Evolutionary conservation across 2,888 invertebrate genomes (phyloP), one percentile per base, ranked within the genome.

Genomic region (Acleris emargana): DNA sequence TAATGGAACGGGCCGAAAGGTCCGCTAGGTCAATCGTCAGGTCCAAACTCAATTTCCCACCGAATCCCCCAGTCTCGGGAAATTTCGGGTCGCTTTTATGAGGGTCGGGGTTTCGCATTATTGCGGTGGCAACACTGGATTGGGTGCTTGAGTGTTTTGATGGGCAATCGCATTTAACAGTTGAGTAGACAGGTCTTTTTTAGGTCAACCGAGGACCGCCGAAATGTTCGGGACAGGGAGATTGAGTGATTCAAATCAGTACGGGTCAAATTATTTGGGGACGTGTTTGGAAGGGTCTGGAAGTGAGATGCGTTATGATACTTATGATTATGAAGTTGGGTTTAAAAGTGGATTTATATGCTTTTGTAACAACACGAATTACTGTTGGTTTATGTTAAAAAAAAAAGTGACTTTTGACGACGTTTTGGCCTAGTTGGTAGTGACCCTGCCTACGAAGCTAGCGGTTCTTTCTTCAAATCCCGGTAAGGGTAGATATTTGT

Each of bases 81-180:
- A 58, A 55, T 60, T 59, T 59, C 60, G 57, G 62, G 25, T 57
- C 54, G 22, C n/a, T 47, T 64, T 64, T 64, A 64, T 47, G 64
- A 54, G 64, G 64, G 58, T 53, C 58, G 32, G 55, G 49, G 55
- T 47, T 38, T 49, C 38, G 54, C 45, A 32, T 62, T 49, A 64
- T 64, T 64, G 59, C 59, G 49, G 53, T 47, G 58, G 64, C 59
- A 64, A 53, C 54, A 61, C 66, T 51, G 62, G 50, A 66, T 66
- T 57, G 60, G 57, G 66, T 66, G 66, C 55, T 38, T 61, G 55
- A 66, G 66, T 66, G 57, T 66, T 66, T 66, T 66, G 66, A 66
- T 61, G 61, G 61, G 55, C 38, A 49, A 61, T 66, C 51, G 38
- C 52, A 18, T 66, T 66, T 66, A 61, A 57, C 61, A 51, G 66